These are phyloP conservation scores for Epizoanthus fatuus DNA, from an alignment of 92 coral and sea anemone species.

Conservation along the genomic window DNA sequence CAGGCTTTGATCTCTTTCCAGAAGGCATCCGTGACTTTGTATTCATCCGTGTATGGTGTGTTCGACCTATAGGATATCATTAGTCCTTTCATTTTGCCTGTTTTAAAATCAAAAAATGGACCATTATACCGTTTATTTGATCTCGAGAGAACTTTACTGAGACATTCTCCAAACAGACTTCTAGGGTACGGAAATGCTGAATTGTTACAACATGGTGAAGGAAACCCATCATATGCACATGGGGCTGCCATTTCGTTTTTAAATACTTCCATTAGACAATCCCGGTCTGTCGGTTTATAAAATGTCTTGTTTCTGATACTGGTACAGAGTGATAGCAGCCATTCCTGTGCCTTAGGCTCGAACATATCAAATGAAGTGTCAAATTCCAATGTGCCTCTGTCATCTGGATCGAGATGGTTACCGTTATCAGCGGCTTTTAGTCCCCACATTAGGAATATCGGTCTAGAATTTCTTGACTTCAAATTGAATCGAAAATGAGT, in stretches of 20 bases:
- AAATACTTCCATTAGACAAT: slow-evolving; percentile 60
- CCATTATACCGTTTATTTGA: background rate
- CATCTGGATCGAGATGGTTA: slow-evolving; percentile 80
- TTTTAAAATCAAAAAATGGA: slow-evolving; percentile 45
- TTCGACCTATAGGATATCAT: slow-evolving; percentile 66
- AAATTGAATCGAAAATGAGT: slow-evolving; percentile 73
- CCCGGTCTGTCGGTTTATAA: slow-evolving; percentile 31
- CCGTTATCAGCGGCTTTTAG: slow-evolving; percentile 90
- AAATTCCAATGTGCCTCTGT: slow-evolving; percentile 78
- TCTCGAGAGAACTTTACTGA: background rate
- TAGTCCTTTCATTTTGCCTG: slow-evolving; percentile 53
- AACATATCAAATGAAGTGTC: slow-evolving; percentile 77
- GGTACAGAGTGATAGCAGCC: slow-evolving; percentile 75
- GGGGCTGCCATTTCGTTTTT: background rate
- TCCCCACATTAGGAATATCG: slow-evolving; percentile 78
- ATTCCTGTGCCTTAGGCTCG: slow-evolving; percentile 74
- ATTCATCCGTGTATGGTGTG: slow-evolving; percentile 65
- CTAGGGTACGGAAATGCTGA: slow-evolving; percentile 73
- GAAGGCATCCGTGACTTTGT: slow-evolving; percentile 71
- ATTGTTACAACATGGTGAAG: slow-evolving; percentile 57
- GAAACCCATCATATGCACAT: background rate
- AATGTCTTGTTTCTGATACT: slow-evolving; percentile 67
- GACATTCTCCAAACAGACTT: slow-evolving; percentile 49
- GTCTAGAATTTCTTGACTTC: slow-evolving; percentile 26
- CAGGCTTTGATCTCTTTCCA: slow-evolving; percentile 78